phyloP scores from a whole-genome alignment of 2,113 vertebrate species.

The Progne subis region DNA sequence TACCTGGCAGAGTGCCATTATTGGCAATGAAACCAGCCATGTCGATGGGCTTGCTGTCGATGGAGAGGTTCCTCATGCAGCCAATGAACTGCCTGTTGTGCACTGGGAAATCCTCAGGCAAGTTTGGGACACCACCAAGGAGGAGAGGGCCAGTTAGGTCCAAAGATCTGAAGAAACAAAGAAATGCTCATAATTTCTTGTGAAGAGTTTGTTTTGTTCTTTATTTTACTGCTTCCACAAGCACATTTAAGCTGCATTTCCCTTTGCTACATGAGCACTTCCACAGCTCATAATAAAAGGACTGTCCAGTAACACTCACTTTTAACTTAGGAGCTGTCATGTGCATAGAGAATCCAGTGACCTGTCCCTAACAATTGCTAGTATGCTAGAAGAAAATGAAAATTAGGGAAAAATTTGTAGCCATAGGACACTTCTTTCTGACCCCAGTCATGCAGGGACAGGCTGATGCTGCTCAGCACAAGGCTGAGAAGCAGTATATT shows the following conservation, averaged over 20 bases:
- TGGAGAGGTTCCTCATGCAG: slow-evolving; percentile 93
- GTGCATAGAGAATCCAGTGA: background rate
- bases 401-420: background rate
- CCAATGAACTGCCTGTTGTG: slow-evolving; percentile 91
- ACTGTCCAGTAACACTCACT: background rate
- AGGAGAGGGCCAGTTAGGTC: slow-evolving; percentile 93
- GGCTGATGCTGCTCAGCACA: background rate
- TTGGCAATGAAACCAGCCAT: slow-evolving; percentile 95
- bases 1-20: slow-evolving; percentile 92
- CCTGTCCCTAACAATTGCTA: background rate
- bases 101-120: slow-evolving; percentile 94
- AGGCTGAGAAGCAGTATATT: background rate
- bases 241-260: background rate
- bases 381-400: background rate
- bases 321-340: background rate
- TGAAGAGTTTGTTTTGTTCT: background rate
- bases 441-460: background rate
- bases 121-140: slow-evolving; percentile 92
- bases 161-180: slow-evolving; percentile 82
- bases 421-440: background rate
- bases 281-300: background rate
- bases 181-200: background rate
- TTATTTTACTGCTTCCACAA: background rate
- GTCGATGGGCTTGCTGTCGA: slow-evolving; percentile 87
- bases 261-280: background rate